A percentile compares a stretch with the other conserved stretches of the same genome.
Conservation (phyloP, 2,888 invertebrate genomes). For the Meandrusa payeni region DNA sequence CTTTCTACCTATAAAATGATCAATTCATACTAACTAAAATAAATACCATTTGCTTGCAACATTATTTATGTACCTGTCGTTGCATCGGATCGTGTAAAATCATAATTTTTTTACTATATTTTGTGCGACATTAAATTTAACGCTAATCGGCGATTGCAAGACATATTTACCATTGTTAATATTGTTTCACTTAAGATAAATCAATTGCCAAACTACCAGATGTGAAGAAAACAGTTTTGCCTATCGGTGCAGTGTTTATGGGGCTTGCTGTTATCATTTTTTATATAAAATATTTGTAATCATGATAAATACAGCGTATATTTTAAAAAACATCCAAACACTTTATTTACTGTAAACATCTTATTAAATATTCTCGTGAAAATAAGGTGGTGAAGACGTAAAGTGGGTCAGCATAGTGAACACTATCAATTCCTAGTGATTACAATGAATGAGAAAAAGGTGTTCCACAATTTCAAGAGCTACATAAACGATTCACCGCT, state of each 20-base stretch:
- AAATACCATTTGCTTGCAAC: conserved; percentile 25
- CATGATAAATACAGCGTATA: conserved; percentile 27
- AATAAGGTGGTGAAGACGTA: conserved; percentile 35
- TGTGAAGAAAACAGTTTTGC: conserved; percentile 34
- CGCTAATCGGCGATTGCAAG: conserved; percentile 17
- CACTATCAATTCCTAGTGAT: conserved; percentile 38
- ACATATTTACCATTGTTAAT: conserved; percentile 3
- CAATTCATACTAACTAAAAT: conserved; percentile 2
- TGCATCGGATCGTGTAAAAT: conserved; percentile 38
- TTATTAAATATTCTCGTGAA: conserved; percentile 30
- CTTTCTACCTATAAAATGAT: too few species aligned
- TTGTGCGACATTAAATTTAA: conserved; percentile 10
- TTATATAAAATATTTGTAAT: conserved; percentile 29
- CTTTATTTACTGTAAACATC: conserved; percentile 34
- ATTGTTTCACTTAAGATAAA: conserved; percentile 17
- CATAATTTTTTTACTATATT: conserved; percentile 6
- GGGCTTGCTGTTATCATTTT: conserved; percentile 66
- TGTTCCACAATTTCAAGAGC: conserved; percentile 79
- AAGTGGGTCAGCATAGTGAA: conserved; percentile 60
- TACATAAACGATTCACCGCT: conserved; percentile 73
- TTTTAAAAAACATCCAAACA: conserved; percentile 47
- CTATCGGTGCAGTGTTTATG: conserved; percentile 47
- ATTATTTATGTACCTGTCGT: conserved; percentile 32
- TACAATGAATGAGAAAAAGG: conserved; percentile 79
- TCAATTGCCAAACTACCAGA: conserved; percentile 21